These are phyloP conservation scores for Strix occidentalis DNA, from an alignment of 2,797 vertebrate species.

Conservation along the genomic window DNA sequence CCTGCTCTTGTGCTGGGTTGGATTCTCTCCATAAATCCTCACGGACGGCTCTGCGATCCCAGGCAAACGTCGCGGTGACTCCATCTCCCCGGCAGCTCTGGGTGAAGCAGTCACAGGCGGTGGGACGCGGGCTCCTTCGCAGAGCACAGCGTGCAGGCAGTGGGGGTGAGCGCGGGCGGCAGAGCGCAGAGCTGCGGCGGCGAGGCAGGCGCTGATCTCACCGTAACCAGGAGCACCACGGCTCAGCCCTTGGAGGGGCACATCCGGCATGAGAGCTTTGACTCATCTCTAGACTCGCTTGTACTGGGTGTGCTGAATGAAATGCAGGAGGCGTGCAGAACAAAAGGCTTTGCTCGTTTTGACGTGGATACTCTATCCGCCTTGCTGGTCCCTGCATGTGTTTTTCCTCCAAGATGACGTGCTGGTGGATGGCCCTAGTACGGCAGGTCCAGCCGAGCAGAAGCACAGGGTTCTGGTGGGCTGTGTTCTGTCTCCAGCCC, in stretches of 20 bases:
- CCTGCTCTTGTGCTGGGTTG: accelerated
- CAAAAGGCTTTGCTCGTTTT: neutral
- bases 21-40: neutral
- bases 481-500: neutral
- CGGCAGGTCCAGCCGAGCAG: accelerated
- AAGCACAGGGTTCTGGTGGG: neutral
- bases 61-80: accelerated
- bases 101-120: neutral
- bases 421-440: neutral
- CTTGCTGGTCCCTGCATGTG: accelerated
- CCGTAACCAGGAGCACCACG: neutral
- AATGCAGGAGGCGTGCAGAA: neutral
- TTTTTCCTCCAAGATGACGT: accelerated
- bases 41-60: neutral
- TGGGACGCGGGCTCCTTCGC: neutral
- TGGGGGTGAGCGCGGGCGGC: neutral
- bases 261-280: neutral
- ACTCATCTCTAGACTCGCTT: neutral
- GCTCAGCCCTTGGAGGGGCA: neutral
- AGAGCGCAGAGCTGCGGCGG: accelerated
- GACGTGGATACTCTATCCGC: neutral
- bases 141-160: neutral
- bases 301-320: neutral
- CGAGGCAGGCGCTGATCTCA: neutral
- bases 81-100: neutral